Evolutionary conservation across 2,113 vertebrate genomes (phyloP).

Genomic region (Raja brachyura): DNA sequence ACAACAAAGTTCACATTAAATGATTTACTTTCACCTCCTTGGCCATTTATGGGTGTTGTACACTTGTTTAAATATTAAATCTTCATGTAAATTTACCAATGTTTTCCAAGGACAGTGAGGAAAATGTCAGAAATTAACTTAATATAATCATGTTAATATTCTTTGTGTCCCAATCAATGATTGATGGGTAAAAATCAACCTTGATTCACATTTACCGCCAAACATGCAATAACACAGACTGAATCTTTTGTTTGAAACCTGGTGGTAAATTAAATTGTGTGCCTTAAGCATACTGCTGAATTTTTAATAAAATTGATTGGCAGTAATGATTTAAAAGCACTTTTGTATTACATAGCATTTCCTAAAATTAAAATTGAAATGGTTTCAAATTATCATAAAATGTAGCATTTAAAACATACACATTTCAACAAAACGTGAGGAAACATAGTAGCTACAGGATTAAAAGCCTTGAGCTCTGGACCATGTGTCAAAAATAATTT

Average conservation of each 20-base stretch:
- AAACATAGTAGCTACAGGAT: neutral
- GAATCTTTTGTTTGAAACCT: neutral
- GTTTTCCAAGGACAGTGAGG: neutral
- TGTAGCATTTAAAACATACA: neutral
- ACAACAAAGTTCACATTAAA: neutral
- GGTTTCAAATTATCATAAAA: neutral
- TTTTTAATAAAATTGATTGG: neutral
- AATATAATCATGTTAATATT: neutral
- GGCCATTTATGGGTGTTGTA: neutral
- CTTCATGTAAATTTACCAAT: neutral
- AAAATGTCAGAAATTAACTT: neutral
- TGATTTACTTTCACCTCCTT: neutral
- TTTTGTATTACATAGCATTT: neutral
- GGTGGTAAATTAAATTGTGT: neutral
- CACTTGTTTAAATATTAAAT: neutral
- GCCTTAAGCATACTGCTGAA: neutral
- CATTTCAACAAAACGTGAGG: neutral
- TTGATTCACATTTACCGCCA: neutral
- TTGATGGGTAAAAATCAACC: neutral
- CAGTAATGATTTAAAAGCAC: neutral
- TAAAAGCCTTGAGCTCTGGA: neutral
- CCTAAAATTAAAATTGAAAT: neutral
- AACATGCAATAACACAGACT: too few relatives aligned
- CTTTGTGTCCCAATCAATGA: neutral
- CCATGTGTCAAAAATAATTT: neutral